These are phyloP conservation scores for Oreotrochilus melanogaster DNA, from an alignment of 2,113 vertebrate species.

Conservation along the genomic window DNA sequence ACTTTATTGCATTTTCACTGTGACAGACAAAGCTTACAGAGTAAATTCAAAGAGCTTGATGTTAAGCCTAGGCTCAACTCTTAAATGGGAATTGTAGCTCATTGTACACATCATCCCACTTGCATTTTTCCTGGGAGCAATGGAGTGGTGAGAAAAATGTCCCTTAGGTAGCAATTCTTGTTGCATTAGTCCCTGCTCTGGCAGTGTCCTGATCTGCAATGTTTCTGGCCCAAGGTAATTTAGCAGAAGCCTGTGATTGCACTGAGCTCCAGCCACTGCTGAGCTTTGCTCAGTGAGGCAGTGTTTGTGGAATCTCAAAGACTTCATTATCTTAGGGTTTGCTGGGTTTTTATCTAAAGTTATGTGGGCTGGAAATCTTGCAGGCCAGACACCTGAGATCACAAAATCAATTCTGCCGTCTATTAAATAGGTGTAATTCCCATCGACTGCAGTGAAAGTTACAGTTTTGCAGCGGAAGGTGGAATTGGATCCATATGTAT, in stretches of 20 bases:
- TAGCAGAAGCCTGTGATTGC: conserved; percentile 12
- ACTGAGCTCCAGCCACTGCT: background rate
- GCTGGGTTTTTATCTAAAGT: conserved; percentile 54
- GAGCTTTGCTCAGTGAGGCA: conserved; percentile 13
- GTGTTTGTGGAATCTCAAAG: conserved; percentile 35
- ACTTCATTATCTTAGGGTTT: conserved; percentile 38
- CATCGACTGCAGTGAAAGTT: background rate
- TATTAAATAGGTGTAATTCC: conserved; percentile 62
- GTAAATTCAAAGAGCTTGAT: conserved; percentile 10
- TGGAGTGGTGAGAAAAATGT: background rate
- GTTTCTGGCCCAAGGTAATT: conserved; percentile 41
- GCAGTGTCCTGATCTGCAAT: background rate
- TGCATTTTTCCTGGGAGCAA: conserved; percentile 34
- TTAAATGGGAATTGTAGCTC: background rate
- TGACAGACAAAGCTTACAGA: background rate
- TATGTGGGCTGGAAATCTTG: conserved; percentile 44
- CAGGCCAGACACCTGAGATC: background rate
- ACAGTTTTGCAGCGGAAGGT: background rate
- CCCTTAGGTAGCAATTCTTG: conserved; percentile 21
- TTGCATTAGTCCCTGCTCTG: conserved; percentile 13
- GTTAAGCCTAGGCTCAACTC: background rate
- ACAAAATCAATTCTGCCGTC: conserved; percentile 44
- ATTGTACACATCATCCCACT: background rate
- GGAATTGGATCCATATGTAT: conserved; percentile 22
- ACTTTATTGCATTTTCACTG: background rate